Evolutionary conservation across 2,797 vertebrate genomes (phyloP), one percentile per base, ranked within the genome.

Genomic region (Macropus fuliginosus): DNA sequence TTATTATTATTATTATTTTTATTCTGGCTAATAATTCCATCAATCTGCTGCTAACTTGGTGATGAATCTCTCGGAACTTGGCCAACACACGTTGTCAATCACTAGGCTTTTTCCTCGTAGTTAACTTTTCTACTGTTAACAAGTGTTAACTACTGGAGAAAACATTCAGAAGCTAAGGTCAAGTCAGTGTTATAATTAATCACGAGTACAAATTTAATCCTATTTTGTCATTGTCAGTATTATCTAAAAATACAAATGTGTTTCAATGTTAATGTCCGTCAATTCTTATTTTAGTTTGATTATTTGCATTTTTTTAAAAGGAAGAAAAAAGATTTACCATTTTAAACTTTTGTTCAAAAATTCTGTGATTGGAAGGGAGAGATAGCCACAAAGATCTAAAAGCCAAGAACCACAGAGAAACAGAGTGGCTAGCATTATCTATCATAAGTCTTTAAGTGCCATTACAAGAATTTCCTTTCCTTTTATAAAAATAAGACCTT

Each of bases 91-190:
- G 34, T n/a, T 66, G 14, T 66, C 14, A 66, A 18, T 66, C 34
- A 66, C 34, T 66, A 14, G 62, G 34, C 62, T 16, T n/a, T 66
- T 16, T 66, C 31, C 14, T 66, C 13, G 6, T 6, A 66, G 3
- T n/a, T 34, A 66, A 18, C 34, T 66, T 66, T 66, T 18, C 34
- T 59, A n/a, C 34, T 66, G 4, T 66, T 66, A 66, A 66, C 62
- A 16, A 5, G 0, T n/a, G 4, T n/a, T 34, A n/a, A n/a, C 13
- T 66, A 4, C 13, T 34, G 13, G 59, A 1, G 1, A 34, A 34
- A 31, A 34, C 31, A 16, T 66, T 66, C 59, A 62, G 29, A 59
- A 59, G 29, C 29, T 62, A 16, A 66, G 34, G 29, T n/a, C 12
- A 66, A 16, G 4, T 34, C 59, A 66, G 31, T 66, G 29, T 1